Evolutionary conservation across 1,140 invertebrate species (phyloP).

Genomic region (Brachystomella parvula): DNA sequence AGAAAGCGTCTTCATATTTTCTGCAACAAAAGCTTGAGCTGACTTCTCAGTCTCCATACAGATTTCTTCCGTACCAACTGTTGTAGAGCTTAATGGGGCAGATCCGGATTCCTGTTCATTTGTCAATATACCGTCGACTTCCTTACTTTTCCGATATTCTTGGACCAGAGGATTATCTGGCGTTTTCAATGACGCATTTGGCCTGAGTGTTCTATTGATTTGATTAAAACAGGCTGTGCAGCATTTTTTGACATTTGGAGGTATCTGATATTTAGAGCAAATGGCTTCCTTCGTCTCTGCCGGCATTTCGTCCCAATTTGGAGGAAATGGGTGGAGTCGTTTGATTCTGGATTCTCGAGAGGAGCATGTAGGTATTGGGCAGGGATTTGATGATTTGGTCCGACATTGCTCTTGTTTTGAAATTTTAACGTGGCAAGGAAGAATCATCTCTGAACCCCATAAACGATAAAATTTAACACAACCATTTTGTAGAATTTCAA

Average conservation of each 20-base stretch:
- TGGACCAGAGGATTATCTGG: slow-evolving; percentile 47
- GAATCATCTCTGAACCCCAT: too few species aligned
- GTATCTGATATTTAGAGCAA: slow-evolving; percentile 80
- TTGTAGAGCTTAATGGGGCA: slow-evolving; percentile 72
- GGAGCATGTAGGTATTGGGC: slow-evolving; percentile 69
- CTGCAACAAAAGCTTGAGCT: slow-evolving; percentile 6
- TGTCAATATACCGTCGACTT: slow-evolving; percentile 48
- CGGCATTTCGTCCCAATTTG: slow-evolving; percentile 72
- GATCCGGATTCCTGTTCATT: slow-evolving; percentile 76
- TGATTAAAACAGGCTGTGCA: slow-evolving; percentile 91
- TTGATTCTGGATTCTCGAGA: slow-evolving; percentile 70
- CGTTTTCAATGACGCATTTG: slow-evolving; percentile 45
- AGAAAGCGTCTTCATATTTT: slow-evolving; percentile 29
- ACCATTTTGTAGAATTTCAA: too few species aligned
- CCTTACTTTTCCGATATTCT: slow-evolving; percentile 42
- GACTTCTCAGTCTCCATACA: slow-evolving; percentile 39
- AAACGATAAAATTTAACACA: too few species aligned
- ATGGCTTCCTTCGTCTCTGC: slow-evolving; percentile 68
- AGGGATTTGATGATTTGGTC: too few species aligned
- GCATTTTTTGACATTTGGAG: slow-evolving; percentile 75
- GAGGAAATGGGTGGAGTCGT: slow-evolving; percentile 72
- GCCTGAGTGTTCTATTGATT: slow-evolving; percentile 67
- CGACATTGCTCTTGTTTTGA: too few species aligned
- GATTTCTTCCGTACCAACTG: slow-evolving; percentile 59
- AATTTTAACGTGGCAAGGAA: too few species aligned